Percentiles rank a stretch among this genome's conserved stretches.
These are phyloP conservation scores for Diachasma alloeum DNA, from an alignment of 1,140 invertebrate genomes.

Conservation along the genomic window DNA sequence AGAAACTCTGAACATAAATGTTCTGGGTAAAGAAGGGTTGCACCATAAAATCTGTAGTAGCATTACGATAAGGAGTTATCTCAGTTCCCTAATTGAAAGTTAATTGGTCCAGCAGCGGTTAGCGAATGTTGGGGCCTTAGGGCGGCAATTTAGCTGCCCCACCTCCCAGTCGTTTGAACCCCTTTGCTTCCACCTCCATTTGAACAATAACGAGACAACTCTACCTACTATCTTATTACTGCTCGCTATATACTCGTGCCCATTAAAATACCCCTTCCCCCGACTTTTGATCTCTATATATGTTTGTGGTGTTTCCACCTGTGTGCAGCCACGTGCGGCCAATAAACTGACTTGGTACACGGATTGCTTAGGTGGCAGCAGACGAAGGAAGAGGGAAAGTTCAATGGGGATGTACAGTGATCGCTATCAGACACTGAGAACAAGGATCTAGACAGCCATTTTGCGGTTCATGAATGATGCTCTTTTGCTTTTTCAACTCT, in stretches of 20 bases:
- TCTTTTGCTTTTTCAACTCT: not conserved
- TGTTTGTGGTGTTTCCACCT: conserved; percentile 45
- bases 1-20: not conserved
- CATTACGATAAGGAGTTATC: conserved; percentile 39
- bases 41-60: conserved; percentile 47
- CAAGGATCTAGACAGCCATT: not conserved
- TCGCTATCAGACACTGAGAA: not conserved
- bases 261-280: conserved; percentile 5
- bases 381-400: not conserved
- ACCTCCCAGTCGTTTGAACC: not conserved
- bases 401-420: not conserved
- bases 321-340: conserved; percentile 34
- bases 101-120: conserved; percentile 40
- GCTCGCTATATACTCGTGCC: not conserved
- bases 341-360: conserved; percentile 41
- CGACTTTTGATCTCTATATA: conserved; percentile 28
- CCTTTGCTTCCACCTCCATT: not conserved
- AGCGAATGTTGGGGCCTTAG: conserved; percentile 30
- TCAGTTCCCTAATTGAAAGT: conserved; percentile 41
- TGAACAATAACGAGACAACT: conserved; percentile 32
- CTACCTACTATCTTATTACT: conserved; percentile 14
- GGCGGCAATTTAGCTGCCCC: conserved; percentile 33
- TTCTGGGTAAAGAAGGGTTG: conserved; percentile 29
- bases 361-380: not conserved
- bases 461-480: not conserved